phyloP scores from a whole-genome alignment of 2,113 vertebrate genomes.

The Laticauda laticaudata region DNA sequence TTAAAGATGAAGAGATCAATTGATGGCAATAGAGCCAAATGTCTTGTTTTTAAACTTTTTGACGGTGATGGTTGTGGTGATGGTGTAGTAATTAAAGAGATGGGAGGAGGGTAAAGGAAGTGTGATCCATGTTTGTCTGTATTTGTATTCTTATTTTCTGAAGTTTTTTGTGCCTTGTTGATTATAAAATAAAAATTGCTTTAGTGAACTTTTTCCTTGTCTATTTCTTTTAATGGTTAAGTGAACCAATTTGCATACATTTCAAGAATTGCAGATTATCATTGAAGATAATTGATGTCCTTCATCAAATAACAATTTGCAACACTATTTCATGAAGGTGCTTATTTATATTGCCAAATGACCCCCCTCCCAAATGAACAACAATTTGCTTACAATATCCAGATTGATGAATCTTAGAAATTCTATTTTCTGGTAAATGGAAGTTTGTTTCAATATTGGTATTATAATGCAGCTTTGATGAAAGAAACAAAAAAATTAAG shows the following conservation, averaged over 20 bases:
- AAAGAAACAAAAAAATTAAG: neutral
- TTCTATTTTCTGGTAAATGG: neutral
- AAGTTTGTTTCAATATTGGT: neutral
- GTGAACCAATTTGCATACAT: neutral
- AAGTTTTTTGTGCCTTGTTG: slow-evolving; percentile 62
- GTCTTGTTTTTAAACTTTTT: slow-evolving; percentile 11
- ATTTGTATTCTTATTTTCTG: slow-evolving; percentile 54
- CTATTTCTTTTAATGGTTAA: neutral
- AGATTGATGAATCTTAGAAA: neutral
- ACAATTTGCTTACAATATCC: neutral
- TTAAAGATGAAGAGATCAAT: neutral
- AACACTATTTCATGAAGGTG: neutral
- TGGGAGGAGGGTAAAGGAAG: slow-evolving; percentile 44
- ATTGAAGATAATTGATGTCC: neutral
- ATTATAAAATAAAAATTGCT: slow-evolving; percentile 66
- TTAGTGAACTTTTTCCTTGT: neutral
- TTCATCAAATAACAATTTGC: neutral
- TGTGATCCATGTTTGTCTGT: slow-evolving; percentile 46
- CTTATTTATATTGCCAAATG: neutral
- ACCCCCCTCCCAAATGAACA: neutral
- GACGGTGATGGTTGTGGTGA: neutral
- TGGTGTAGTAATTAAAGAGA: slow-evolving; percentile 10
- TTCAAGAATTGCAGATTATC: neutral
- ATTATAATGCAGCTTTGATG: neutral
- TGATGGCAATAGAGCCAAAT: neutral